Conservation (phyloP, 2,888 invertebrate genomes). For the Acleris literana region DNA sequence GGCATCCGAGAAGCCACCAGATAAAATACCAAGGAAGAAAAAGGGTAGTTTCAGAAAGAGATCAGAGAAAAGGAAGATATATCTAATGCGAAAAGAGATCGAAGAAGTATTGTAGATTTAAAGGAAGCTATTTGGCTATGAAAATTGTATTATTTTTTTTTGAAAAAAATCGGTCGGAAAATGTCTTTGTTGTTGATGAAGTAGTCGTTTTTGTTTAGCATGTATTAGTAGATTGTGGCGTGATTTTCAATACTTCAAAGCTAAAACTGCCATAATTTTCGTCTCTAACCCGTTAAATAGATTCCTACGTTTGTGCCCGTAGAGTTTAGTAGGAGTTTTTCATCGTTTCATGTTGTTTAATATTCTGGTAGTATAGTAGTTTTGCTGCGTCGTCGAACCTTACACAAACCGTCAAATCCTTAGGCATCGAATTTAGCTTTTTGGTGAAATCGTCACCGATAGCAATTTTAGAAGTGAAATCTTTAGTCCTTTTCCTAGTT, state of each 20-base stretch:
- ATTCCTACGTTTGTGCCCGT: slow-evolving; percentile 4
- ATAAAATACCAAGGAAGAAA: slow-evolving; percentile 61
- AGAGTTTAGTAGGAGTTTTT: neutral
- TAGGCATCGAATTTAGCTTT: too few relatives aligned
- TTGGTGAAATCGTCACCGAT: too few relatives aligned
- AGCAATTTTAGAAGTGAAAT: too few relatives aligned
- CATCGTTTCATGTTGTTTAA: neutral
- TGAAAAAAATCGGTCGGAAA: neutral
- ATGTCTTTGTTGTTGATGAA: slow-evolving; percentile 22
- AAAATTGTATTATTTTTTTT: neutral
- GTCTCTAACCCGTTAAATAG: slow-evolving; percentile 38
- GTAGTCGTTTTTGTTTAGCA: slow-evolving; percentile 46
- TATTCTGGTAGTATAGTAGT: too few relatives aligned
- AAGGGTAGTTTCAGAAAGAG: slow-evolving; percentile 65
- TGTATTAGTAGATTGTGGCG: slow-evolving; percentile 48
- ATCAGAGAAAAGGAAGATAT: slow-evolving; percentile 64
- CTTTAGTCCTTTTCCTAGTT: too few relatives aligned
- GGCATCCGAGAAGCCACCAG: slow-evolving; percentile 58
- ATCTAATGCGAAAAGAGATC: slow-evolving; percentile 71
- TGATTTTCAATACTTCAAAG: slow-evolving; percentile 42
- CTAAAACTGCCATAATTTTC: slow-evolving; percentile 51
- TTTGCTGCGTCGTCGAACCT: too few relatives aligned
- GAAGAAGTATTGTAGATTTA: slow-evolving; percentile 66
- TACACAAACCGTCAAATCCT: too few relatives aligned
- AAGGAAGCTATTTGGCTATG: neutral